phyloP scores from a whole-genome alignment of 2,113 vertebrate genomes.

The Perca flavescens region DNA sequence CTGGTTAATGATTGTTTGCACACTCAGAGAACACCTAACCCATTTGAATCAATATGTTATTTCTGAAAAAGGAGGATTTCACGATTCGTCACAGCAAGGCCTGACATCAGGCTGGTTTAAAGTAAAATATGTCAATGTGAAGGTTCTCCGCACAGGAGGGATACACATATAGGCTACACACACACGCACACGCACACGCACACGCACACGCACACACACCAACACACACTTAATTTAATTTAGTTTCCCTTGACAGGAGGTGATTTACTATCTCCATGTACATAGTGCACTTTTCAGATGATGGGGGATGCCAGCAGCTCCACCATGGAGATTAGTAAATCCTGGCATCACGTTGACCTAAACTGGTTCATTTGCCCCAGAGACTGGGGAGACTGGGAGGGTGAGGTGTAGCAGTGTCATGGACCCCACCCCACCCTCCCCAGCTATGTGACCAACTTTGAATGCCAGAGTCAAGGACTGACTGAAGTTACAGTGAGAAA shows the following conservation, averaged over 20 bases:
- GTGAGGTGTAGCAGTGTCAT: neutral
- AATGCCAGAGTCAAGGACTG: slow-evolving; percentile 3
- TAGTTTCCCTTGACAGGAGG: neutral
- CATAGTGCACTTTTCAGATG: neutral
- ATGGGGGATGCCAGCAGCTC: neutral
- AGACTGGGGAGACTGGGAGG: neutral
- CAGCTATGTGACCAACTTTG: slow-evolving; percentile 50
- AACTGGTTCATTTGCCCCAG: slow-evolving; percentile 18
- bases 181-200: no score
- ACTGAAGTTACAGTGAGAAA: no score
- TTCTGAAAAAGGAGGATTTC: neutral
- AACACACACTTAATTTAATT: neutral
- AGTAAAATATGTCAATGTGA: neutral
- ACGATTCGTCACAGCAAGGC: neutral
- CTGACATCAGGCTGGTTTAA: neutral
- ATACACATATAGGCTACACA: neutral
- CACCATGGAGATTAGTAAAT: neutral
- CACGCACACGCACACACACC: neutral
- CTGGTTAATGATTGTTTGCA: slow-evolving; percentile 10
- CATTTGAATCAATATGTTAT: neutral
- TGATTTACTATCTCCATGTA: neutral
- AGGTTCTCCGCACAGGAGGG: neutral
- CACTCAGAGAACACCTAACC: neutral
- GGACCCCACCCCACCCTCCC: slow-evolving; percentile 4
- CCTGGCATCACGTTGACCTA: neutral